phyloP scores from a whole-genome alignment of 2,888 invertebrate genomes.

The Encarsia formosa region DNA sequence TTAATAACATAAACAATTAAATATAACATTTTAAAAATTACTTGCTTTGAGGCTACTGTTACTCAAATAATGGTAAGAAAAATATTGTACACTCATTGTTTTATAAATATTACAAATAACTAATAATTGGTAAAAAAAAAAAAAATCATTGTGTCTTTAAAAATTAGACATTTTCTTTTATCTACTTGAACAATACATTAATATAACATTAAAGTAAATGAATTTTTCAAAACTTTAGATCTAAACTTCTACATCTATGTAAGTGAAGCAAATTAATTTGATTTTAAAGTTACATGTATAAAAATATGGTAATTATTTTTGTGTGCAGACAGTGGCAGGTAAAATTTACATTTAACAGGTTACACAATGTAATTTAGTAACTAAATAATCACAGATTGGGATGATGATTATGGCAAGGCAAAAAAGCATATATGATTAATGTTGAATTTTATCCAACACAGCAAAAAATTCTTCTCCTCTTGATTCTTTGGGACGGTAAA shows the following conservation, averaged over 20 bases:
- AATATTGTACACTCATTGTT: too few relatives aligned
- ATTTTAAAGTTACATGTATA: slow-evolving; percentile 2
- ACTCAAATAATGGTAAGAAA: too few relatives aligned
- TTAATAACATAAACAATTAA: slow-evolving; percentile 10
- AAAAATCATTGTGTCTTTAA: too few relatives aligned
- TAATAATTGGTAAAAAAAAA: too few relatives aligned
- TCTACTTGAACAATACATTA: too few relatives aligned
- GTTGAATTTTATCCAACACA: slow-evolving; percentile 18
- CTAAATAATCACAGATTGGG: slow-evolving; percentile 24
- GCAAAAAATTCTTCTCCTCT: slow-evolving; percentile 21
- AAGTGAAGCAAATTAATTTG: too few relatives aligned
- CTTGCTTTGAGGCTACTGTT: background rate
- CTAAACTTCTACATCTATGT: too few relatives aligned
- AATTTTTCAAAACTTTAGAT: too few relatives aligned
- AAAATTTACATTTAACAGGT: too few relatives aligned
- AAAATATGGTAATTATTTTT: slow-evolving; percentile 17
- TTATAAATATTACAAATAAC: too few relatives aligned
- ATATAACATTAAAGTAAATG: too few relatives aligned
- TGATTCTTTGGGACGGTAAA: slow-evolving; percentile 16
- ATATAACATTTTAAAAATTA: slow-evolving; percentile 1
- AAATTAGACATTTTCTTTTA: too few relatives aligned
- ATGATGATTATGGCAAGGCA: slow-evolving; percentile 14
- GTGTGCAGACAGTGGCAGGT: slow-evolving; percentile 7
- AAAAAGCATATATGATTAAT: slow-evolving; percentile 3
- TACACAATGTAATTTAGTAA: slow-evolving; percentile 21